Base-by-base conservation (phyloP, 2,797 vertebrate genomes). In the Octomys mimax region DNA sequence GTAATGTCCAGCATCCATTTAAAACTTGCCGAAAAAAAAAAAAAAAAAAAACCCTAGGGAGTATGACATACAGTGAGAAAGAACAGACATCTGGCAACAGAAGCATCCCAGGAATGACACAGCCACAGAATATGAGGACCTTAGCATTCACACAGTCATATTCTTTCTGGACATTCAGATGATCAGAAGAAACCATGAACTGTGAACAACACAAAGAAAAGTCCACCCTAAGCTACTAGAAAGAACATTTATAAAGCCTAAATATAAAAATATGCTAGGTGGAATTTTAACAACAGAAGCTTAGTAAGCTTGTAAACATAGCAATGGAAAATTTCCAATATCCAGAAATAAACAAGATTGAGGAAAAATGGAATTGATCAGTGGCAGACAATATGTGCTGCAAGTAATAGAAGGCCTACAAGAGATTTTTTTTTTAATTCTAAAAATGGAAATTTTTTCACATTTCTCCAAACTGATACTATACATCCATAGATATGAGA, bases 91-190 rank as follows among this genome's bases (percentile, higher is more conserved):
- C 11, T 87, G 36, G 39, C 28, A 85, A 59, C 26, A 89, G 75
- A 75, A 75, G 59, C 81, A 19, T 86, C 91, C 86, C 33, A 77
- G 59, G 73, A 89, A 71, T 89, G n/a, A 85, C 33, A 84, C 31
- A 31, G 24, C 36, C 68, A 70, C 77, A 62, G 13, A 71, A 78
- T 87, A 87, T 87, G 36, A 54, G 57, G 78, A 39, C 19, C 82
- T 77, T 62, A 31, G 13, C 10, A 31, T 91, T 42, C 85, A 89
- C 73, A 61, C 71, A n/a, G 11, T 39, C 52, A 73, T 73, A 73
- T 49, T 57, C 59, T 46, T 59, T 57, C 49, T 46, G 39, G 64
- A 59, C 42, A 18, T 33, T 78, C 36, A 57, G n/a, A 46, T 46
- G 46, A 59, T 57, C 42, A 79, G 12, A 89, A 57, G 18, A 36